Base-by-base conservation (phyloP, 64 coral and sea anemone genomes). In the Orbicella faveolata region DNA sequence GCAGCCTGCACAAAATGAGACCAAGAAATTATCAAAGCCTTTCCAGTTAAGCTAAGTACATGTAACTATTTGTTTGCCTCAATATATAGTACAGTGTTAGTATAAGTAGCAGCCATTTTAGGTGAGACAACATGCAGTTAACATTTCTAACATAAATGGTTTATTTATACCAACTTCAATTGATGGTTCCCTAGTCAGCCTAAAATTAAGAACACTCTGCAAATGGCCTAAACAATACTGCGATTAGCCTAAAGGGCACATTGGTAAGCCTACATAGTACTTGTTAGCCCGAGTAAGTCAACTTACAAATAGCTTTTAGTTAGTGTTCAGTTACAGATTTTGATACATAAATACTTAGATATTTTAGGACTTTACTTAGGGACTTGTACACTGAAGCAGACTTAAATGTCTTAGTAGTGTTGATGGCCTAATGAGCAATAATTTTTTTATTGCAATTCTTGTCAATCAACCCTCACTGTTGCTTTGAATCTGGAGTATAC, bases 141-240 rank as follows among this genome's bases (percentile, higher is more conserved):
- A 37, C 36, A 76, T 17, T 17, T 76, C 36, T 76, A 39, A 41
- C 16, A 33, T 48, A 76, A 39, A 36, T 76, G 74, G 74, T 76
- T 75, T 48, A 35, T 76, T 76, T 48, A 76, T 76, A 48, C 74
- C 74, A 76, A 76, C 74, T 76, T 76, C 74, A 76, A 76, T 48
- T 48, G 44, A 48, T 48, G 44, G 44, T 6, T 76, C 74, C 15
- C 74, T 76, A 10, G 74, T 76, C 30, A 76, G 74, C 74, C 36
- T 76, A 76, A 76, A 48, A 78, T 54, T 78, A 78, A 78, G 76
- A 78, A 78, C 53, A 78, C 76, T 78, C 76, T 54, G 17, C 76
- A 78, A 78, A 30, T 78, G 76, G 48, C 76, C 76, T 78, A 53
- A 52, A 78, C 0, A 55, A 39, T 18, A 76, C 74, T 76, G 74